A percentile compares a stretch with the other conserved stretches of the same genome.
Conservation (phyloP, 2,888 invertebrate genomes). For the Noctua janthe region DNA sequence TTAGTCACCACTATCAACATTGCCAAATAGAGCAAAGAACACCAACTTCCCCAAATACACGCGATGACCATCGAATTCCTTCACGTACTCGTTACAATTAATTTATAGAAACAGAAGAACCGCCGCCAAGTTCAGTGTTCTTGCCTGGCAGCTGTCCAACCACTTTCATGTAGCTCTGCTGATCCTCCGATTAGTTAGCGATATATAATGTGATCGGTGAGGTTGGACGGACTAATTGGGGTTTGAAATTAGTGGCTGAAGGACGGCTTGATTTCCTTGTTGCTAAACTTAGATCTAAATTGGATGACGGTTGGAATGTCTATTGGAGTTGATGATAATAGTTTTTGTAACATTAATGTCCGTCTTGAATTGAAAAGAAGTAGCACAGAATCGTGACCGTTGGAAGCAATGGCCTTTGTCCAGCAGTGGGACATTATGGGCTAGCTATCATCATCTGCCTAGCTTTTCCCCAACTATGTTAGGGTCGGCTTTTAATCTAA, state of each 20-base stretch:
- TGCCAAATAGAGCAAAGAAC: slow-evolving; percentile 1
- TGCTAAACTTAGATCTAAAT: slow-evolving; percentile 12
- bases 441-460: too few relatives aligned
- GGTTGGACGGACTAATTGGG: slow-evolving; percentile 48
- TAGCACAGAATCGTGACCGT: too few relatives aligned
- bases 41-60: slow-evolving; percentile 30
- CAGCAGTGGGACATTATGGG: too few relatives aligned
- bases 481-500: too few relatives aligned
- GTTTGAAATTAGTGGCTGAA: slow-evolving; percentile 32
- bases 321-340: neutral
- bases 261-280: slow-evolving; percentile 28
- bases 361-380: neutral
- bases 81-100: slow-evolving; percentile 63
- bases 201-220: slow-evolving; percentile 61
- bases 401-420: too few relatives aligned
- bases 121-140: slow-evolving; percentile 69
- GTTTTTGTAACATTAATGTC: neutral
- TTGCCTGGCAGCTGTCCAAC: slow-evolving; percentile 62
- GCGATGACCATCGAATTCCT: slow-evolving; percentile 60
- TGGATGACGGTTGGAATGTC: neutral
- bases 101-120: slow-evolving; percentile 60
- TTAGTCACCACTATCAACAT: neutral
- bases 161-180: slow-evolving; percentile 60
- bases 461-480: too few relatives aligned
- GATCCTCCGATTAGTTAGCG: slow-evolving; percentile 65